Evolutionary conservation across 2,797 vertebrate species (phyloP).

Genomic region (Gallinago solitaria): DNA sequence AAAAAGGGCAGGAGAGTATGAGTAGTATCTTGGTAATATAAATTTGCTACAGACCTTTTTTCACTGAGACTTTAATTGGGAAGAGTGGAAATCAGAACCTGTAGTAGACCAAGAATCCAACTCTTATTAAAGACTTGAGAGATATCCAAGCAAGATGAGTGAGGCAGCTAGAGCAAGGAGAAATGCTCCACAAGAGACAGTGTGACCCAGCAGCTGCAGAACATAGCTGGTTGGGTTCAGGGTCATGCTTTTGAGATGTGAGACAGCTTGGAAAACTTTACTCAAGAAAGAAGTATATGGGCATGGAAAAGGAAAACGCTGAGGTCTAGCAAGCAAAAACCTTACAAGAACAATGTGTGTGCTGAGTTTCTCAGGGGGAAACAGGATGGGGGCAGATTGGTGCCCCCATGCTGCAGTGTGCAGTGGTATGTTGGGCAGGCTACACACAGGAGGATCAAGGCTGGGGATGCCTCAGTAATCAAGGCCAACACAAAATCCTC

Average conservation of each 20-base stretch:
- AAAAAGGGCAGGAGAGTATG: not conserved
- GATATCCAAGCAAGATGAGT: not conserved
- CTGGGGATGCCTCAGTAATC: slow-evolving; percentile 25
- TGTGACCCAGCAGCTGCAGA: not conserved
- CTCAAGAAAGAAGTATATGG: not conserved
- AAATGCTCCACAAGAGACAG: not conserved
- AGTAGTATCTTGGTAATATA: not conserved
- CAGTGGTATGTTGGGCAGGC: not conserved
- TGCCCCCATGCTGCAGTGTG: not conserved
- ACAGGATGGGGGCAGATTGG: not conserved
- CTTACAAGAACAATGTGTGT: not conserved
- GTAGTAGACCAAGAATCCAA: not conserved
- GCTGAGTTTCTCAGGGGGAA: not conserved
- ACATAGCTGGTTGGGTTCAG: not conserved
- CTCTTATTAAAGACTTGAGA: not conserved
- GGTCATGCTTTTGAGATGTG: not conserved
- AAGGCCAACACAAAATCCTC: slow-evolving; percentile 38
- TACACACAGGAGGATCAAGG: not conserved
- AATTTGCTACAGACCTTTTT: not conserved
- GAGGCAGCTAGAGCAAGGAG: not conserved
- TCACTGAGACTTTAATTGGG: not conserved
- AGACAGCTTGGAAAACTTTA: not conserved
- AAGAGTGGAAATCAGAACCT: not conserved
- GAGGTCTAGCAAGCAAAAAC: not conserved
- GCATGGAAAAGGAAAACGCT: not conserved